phyloP scores from a whole-genome alignment of 2,113 vertebrate species.

The Aspidoscelis tigris region DNA sequence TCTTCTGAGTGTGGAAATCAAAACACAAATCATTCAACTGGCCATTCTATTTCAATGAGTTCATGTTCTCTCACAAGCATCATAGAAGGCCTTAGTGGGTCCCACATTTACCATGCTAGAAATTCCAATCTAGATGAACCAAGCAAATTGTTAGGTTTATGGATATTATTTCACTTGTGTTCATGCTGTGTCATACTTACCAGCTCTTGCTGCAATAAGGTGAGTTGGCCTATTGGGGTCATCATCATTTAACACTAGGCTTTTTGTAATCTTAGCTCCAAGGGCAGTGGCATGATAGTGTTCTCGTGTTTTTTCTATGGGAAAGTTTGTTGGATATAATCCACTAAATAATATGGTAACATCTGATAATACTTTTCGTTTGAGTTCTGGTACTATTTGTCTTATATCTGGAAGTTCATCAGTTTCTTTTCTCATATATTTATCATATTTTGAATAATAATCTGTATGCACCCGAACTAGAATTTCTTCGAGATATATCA shows the following conservation, averaged over 20 bases:
- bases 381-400: slow-evolving; percentile 92
- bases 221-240: slow-evolving; percentile 87
- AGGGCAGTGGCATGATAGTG: slow-evolving; percentile 92
- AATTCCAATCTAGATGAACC: no score
- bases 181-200: slow-evolving; percentile 72
- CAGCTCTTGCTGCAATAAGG: slow-evolving; percentile 90
- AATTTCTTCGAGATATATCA: slow-evolving; percentile 94
- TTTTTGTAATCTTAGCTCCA: slow-evolving; percentile 88
- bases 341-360: slow-evolving; percentile 91
- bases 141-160: background rate
- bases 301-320: slow-evolving; percentile 93
- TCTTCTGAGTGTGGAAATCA: no score
- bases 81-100: no score
- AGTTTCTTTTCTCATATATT: slow-evolving; percentile 80
- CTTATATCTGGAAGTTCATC: slow-evolving; percentile 89
- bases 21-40: no score
- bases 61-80: no score
- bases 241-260: slow-evolving; percentile 79
- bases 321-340: slow-evolving; percentile 93
- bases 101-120: no score
- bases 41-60: no score
- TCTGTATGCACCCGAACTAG: slow-evolving; percentile 91
- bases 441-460: slow-evolving; percentile 90
- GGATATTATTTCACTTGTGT: background rate
- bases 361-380: slow-evolving; percentile 85